Percentiles rank a stretch among this genome's conserved stretches.
Conservation (phyloP, 2,797 vertebrate genomes). For the Coregonus suidteri region DNA sequence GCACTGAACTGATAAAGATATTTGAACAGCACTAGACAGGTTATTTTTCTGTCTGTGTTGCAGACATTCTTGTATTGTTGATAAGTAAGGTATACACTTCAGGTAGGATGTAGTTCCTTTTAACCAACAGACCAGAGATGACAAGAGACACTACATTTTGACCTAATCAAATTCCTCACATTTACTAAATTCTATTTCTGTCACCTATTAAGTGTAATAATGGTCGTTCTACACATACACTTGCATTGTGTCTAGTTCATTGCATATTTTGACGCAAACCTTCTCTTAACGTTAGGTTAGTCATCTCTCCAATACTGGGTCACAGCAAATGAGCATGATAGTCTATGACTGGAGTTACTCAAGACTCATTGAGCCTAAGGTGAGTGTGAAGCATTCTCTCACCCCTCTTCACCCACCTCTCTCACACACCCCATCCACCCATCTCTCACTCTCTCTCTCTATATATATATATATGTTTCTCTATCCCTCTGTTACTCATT, state of each 20-base stretch:
- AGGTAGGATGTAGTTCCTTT: too few relatives aligned
- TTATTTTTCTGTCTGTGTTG: background rate
- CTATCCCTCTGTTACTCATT: background rate
- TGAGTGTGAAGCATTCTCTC: background rate
- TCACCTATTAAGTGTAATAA: too few relatives aligned
- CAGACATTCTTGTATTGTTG: background rate
- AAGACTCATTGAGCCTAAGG: too few relatives aligned
- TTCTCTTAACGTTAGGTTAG: background rate
- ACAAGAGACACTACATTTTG: background rate
- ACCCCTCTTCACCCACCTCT: slow-evolving; percentile 32
- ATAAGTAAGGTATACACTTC: background rate
- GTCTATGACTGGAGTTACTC: background rate
- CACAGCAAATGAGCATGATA: background rate
- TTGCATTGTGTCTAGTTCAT: background rate
- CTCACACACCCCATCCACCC: background rate
- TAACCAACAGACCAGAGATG: background rate
- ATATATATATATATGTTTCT: background rate
- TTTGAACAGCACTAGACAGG: background rate
- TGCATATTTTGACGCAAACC: background rate
- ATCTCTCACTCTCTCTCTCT: slow-evolving; percentile 13
- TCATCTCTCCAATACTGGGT: background rate
- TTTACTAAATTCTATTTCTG: background rate
- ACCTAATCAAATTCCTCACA: background rate
- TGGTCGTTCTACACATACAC: background rate
- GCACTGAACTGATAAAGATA: background rate